Base-by-base conservation (phyloP, 2,888 invertebrate species). In the Drosophila paramelanica region DNA sequence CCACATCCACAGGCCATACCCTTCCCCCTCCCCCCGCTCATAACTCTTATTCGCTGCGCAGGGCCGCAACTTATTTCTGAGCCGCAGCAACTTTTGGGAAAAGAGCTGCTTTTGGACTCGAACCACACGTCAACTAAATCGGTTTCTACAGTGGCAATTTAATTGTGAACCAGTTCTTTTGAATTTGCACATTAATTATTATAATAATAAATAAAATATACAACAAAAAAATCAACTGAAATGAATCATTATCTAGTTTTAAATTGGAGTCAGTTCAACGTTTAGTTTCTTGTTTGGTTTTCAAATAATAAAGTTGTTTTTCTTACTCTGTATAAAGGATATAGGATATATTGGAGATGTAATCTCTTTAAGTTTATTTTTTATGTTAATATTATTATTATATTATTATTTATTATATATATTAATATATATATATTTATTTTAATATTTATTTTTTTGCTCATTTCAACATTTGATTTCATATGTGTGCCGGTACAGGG, bases 1-100 rank as follows among this genome's bases (percentile, higher is more conserved):
- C 68, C n/a, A n/a, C n/a, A n/a, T n/a, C n/a, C 57, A 68, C 23
- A 41, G 23, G n/a, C 25, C 38, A 11, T 20, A 17, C 13, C 13
- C 38, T 25, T 25, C 31, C 10, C 41, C 23, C 25, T 1, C 27
- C 33, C 11, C 41, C 10, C 41, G 25, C 43, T 33, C 53, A 33
- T 46, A 31, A 23, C 49, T 59, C 49, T 46, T 50, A 13, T n/a
- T 27, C 31, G 36, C 17, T 31, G 13, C 39, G 10, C 65, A 56
- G 68, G 20, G 38, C 20, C 25, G 41, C 47, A 53, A 38, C 52
- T 43, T 14, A 45, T 57, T 49, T 49, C 10, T 31, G 31, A 31
- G 31, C 31, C 31, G 31, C 31, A 31, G 10, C 31, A 31, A 8
- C 31, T 31, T 31, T 31, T 31, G 2, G 31, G 31, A 49, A 5